These are phyloP conservation scores for Anoplius nigerrimus DNA, from an alignment of 2,888 invertebrate genomes.

Conservation along the genomic window DNA sequence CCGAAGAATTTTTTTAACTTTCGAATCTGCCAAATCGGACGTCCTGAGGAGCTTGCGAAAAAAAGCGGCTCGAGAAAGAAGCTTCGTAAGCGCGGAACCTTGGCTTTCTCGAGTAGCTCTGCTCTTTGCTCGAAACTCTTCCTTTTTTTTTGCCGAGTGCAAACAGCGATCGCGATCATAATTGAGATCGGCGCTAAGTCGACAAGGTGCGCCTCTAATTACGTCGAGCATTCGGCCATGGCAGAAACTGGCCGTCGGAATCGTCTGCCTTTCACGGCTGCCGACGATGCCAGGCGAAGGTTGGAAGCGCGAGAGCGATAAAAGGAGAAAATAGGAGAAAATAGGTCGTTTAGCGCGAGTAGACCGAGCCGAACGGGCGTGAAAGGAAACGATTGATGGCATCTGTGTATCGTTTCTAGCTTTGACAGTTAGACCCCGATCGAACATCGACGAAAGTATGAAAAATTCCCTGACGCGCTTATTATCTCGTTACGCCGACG, in stretches of 20 bases:
- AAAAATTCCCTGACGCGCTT: too few relatives aligned
- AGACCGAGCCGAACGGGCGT: too few relatives aligned
- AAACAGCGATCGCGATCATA: constrained; percentile 14
- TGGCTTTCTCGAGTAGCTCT: neutral
- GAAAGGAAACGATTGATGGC: too few relatives aligned
- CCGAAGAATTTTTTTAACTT: too few relatives aligned
- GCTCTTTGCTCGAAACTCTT: neutral
- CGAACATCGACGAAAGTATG: too few relatives aligned
- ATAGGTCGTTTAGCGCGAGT: too few relatives aligned
- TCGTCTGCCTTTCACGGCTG: constrained; percentile 28
- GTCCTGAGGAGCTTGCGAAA: too few relatives aligned
- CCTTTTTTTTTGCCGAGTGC: too few relatives aligned
- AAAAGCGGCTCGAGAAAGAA: neutral
- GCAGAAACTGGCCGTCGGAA: constrained; percentile 15
- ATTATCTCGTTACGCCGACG: too few relatives aligned
- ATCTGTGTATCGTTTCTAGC: too few relatives aligned
- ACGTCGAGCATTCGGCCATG: constrained; percentile 33
- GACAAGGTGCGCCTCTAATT: constrained; percentile 28
- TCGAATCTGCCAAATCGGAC: too few relatives aligned
- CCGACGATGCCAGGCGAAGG: neutral
- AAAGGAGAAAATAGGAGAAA: constrained; percentile 21
- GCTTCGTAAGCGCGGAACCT: constrained; percentile 1
- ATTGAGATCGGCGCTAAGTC: constrained; percentile 27
- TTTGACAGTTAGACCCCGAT: too few relatives aligned
- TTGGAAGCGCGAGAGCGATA: constrained; percentile 2